A percentile compares a stretch with the other conserved stretches of the same genome.
Conservation (phyloP, 2,888 invertebrate genomes). For the Heliconius aoede region DNA sequence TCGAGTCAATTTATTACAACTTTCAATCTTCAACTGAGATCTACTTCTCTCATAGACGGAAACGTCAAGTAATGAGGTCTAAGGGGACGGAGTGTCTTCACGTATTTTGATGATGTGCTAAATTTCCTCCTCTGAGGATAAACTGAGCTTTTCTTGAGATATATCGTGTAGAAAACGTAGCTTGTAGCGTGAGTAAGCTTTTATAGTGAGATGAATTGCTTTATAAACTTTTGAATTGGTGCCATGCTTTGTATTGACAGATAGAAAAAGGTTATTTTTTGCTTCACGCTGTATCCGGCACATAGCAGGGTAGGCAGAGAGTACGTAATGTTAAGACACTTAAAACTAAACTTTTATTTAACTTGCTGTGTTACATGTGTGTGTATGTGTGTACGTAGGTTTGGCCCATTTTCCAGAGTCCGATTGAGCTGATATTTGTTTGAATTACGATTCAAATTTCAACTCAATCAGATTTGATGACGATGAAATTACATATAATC, state of each 20-base stretch:
- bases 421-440: no score
- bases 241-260: conserved; percentile 1
- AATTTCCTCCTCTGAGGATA: conserved; percentile 19
- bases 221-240: conserved; percentile 9
- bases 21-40: neutral
- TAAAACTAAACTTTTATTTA: no score
- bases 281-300: no score
- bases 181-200: conserved; percentile 5
- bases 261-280: no score
- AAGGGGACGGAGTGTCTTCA: conserved; percentile 18
- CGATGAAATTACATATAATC: no score
- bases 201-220: conserved; percentile 16
- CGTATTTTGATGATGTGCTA: conserved; percentile 31
- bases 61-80: conserved; percentile 29
- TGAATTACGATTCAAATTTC: no score
- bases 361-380: no score
- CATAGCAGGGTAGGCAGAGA: no score
- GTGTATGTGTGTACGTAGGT: no score
- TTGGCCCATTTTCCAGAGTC: no score
- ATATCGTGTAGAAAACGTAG: conserved; percentile 16
- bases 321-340: no score
- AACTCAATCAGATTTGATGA: no score
- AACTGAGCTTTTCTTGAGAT: conserved; percentile 27
- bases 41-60: neutral
- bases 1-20: neutral